Base-by-base conservation (phyloP, 2,113 vertebrate genomes). In the Python bivittatus region DNA sequence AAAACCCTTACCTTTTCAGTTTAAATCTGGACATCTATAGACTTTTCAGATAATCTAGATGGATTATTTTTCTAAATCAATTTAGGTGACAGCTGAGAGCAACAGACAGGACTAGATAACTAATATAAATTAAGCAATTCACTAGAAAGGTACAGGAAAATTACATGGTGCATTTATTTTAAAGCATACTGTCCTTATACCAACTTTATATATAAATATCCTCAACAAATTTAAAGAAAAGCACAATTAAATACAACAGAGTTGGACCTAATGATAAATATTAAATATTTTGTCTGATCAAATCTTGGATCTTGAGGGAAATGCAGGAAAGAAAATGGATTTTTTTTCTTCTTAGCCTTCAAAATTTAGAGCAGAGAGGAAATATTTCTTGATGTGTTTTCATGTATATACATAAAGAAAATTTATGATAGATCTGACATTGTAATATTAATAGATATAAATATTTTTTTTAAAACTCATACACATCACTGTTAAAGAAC, bases 21-120 rank as follows among this genome's bases (percentile, higher is more conserved):
- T 79, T 79, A 42, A 79, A 79, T 42, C 72, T 79, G 17, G 22
- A 88, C 25, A 38, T 89, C 89, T 38, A 8, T 72, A 89, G 52
- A 89, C 86, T 25, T 61, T 93, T 5, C 60, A 13, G 38, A 96
- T 95, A 33, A 12, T 44, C 25, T 11, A 56, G 92, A 29, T 96
- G n/a, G 97, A 98, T 79, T 92, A 91, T 85, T 92, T 94, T 86
- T 91, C 93, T 25, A 97, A 95, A 58, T 58, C 0, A 93, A 86
- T 90, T 88, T 92, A 68, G 93, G 93, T 33, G 0, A 97, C 97
- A 97, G 94, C 97, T 96, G 97, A 97, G 97, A 97, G 97, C 97
- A 98, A 97, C 97, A 98, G 94, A 96, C 90, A 95, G 93, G 97
- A 97, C 48, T 97, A 97, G 95, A 98, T 98, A 96, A 97, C 48